phyloP scores from a whole-genome alignment of 2,797 vertebrate species.

The Microhierax caerulescens region DNA sequence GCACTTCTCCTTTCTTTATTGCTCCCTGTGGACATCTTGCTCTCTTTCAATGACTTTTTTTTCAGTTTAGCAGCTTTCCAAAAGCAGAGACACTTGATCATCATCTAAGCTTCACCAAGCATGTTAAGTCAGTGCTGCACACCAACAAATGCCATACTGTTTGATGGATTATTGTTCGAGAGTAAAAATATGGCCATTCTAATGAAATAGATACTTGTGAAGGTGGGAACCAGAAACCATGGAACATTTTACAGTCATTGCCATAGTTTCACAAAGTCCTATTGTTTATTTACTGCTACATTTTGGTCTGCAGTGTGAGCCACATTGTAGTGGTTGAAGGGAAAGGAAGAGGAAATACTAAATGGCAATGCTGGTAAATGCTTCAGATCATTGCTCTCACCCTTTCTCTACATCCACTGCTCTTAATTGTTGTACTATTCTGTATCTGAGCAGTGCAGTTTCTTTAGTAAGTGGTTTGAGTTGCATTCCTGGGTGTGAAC shows the following conservation, averaged over 20 bases:
- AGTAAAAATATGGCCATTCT: background rate
- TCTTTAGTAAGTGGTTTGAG: background rate
- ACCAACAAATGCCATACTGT: background rate
- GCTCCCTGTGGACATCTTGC: background rate
- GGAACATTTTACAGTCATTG: background rate
- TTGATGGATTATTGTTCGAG: slow-evolving; percentile 8
- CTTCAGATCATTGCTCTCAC: background rate
- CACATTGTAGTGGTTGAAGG: background rate
- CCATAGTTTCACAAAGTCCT: background rate
- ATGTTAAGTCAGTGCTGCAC: background rate
- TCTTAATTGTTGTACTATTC: background rate
- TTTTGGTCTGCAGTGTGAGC: background rate
- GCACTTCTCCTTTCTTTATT: background rate
- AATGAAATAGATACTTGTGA: slow-evolving; percentile 2
- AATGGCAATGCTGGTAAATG: background rate
- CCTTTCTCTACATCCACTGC: background rate
- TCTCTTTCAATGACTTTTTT: background rate
- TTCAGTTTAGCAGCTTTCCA: background rate
- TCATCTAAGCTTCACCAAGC: background rate
- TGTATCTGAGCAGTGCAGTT: background rate
- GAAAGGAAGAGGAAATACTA: background rate
- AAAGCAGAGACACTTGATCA: slow-evolving; percentile 8
- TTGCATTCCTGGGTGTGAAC: background rate
- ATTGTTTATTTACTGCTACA: slow-evolving; percentile 3
- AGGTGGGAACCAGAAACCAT: background rate